Evolutionary conservation across 2,888 invertebrate species (phyloP), one percentile per base, ranked within the genome.

Genomic region (Monoplex corrugatus): DNA sequence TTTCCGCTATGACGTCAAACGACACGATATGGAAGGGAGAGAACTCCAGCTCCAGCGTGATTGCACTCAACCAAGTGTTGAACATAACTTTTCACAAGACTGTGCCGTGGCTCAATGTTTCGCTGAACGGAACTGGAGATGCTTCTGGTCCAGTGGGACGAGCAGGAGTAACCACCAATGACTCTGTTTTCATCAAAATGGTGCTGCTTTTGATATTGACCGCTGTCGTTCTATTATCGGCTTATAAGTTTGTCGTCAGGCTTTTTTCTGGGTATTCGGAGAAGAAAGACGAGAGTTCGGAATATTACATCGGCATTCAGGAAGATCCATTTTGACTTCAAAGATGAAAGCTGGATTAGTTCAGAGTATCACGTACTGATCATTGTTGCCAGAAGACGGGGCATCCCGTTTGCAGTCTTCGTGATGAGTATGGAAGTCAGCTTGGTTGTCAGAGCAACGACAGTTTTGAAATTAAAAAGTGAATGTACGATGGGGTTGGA

Each of bases 221-320:
- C 28, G 91, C 91, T 5, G 88, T 91, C 8, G 91, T 91, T 2
- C 84, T 91, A 28, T 72, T 91, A 0, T 88, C 89, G 38, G 89
- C 91, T 3, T 91, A 91, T 75, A 91, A 90, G 75, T 91, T 91
- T 32, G 91, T 91, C 13, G 90, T 91, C 40, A 86, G 90, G 13
- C 90, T 91, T 10, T 91, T 91, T 38, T 88, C 90, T 13, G 91
- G 91, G 0, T 91, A 91, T 57, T 50, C 91, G 32, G 91, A 91
- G 89, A 87, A 89, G 35, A 91, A 91, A 82, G 91, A 91, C 57
- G 91, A 91, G 6, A 88, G 88, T 80, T 88, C 88, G 3, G 88
- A 88, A 5, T 88, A 57, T 83, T 88, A 88, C 68, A 88, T 88
- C 50, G 88, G 88, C 5, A 83, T 88, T 5, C 88, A 88, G 50